Evolutionary conservation across 2,888 invertebrate genomes (phyloP).

Genomic region (Nysson spinosus): DNA sequence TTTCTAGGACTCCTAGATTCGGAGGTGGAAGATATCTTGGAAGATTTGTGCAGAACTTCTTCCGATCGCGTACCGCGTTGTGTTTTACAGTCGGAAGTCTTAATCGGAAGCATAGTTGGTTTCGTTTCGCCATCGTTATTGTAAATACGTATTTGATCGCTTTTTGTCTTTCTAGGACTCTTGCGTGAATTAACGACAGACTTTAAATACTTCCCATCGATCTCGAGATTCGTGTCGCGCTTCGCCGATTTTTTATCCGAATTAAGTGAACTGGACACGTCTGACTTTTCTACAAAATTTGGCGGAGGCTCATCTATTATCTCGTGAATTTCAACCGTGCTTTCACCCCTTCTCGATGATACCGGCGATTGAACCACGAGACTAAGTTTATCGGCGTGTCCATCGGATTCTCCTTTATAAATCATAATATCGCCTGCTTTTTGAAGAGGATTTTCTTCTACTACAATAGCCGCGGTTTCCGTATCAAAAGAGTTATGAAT

Average conservation of each 20-base stretch:
- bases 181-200: slow-evolving; percentile 72
- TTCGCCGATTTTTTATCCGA: slow-evolving; percentile 21
- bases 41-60: slow-evolving; percentile 26
- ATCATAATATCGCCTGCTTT: slow-evolving; percentile 36
- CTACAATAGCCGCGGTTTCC: slow-evolving; percentile 24
- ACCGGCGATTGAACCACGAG: slow-evolving; percentile 35
- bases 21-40: slow-evolving; percentile 21
- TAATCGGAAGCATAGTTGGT: background rate
- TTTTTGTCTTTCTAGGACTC: slow-evolving; percentile 64
- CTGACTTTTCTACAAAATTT: slow-evolving; percentile 15
- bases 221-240: slow-evolving; percentile 57
- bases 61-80: slow-evolving; percentile 34
- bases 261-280: slow-evolving; percentile 2
- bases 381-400: slow-evolving; percentile 35
- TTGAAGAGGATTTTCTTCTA: slow-evolving; percentile 30
- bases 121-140: slow-evolving; percentile 7
- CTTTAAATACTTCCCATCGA: slow-evolving; percentile 73
- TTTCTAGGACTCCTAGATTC: slow-evolving; percentile 31
- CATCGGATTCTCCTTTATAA: slow-evolving; percentile 33
- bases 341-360: slow-evolving; percentile 32
- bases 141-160: slow-evolving; percentile 33
- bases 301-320: slow-evolving; percentile 18
- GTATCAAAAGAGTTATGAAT: slow-evolving; percentile 42
- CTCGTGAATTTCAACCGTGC: slow-evolving; percentile 34
- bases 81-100: background rate